Conservation (phyloP, 2,113 vertebrate species). For the Tiliqua scincoides region DNA sequence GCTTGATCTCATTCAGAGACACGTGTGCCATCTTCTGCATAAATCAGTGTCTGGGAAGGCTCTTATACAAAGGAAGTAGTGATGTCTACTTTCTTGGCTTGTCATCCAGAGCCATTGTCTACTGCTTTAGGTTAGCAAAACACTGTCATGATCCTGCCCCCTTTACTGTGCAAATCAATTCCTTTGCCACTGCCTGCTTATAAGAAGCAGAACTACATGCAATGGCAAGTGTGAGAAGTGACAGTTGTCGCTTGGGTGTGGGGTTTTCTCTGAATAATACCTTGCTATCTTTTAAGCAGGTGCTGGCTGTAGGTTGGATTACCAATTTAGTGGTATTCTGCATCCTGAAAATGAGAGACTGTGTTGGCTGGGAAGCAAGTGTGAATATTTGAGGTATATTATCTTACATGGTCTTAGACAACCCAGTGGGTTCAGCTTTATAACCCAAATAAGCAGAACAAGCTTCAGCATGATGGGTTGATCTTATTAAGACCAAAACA, state of each 20-base stretch:
- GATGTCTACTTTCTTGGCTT: not conserved
- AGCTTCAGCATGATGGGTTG: not conserved
- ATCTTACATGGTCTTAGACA: not conserved
- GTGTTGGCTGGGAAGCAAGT: not conserved
- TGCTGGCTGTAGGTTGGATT: too few species aligned
- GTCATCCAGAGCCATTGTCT: not conserved
- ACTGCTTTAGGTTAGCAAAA: not conserved
- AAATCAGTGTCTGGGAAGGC: not conserved
- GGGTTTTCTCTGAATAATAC: not conserved
- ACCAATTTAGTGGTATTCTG: not conserved
- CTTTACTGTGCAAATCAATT: not conserved
- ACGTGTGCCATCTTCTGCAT: not conserved
- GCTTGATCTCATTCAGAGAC: not conserved
- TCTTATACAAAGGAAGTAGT: not conserved
- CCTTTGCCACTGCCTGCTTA: not conserved
- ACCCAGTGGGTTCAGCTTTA: not conserved
- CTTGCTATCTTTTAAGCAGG: not conserved
- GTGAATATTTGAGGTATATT: not conserved
- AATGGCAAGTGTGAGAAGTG: not conserved
- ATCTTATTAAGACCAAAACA: not conserved
- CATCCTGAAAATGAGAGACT: not conserved
- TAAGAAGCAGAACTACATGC: not conserved
- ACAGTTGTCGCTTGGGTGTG: too few species aligned
- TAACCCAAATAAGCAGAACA: not conserved
- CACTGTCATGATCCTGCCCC: too few species aligned